A percentile compares a stretch with the other conserved stretches of the same genome.
phyloP scores from a whole-genome alignment of 2,888 invertebrate species.

The Xestia c-nigrum region DNA sequence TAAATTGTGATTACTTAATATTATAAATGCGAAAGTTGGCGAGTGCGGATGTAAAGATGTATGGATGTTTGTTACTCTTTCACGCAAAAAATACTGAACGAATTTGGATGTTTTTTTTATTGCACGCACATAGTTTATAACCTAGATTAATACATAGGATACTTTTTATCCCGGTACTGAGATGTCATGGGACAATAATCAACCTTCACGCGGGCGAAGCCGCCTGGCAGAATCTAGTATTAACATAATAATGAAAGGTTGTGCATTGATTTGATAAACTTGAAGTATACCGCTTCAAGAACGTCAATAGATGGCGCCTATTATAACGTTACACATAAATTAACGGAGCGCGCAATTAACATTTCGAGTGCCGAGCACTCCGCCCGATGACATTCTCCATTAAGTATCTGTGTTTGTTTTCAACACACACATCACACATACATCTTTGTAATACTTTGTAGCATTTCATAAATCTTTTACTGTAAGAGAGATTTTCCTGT shows the following conservation, averaged over 20 bases:
- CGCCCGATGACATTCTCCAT: conserved; percentile 42
- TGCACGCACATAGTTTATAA: too few species aligned
- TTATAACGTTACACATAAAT: conserved; percentile 47
- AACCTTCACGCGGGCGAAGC: too few species aligned
- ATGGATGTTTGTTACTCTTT: too few species aligned
- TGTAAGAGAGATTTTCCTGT: conserved; percentile 56
- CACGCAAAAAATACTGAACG: too few species aligned
- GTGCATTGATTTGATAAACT: conserved; percentile 3
- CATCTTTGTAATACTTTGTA: conserved; percentile 36
- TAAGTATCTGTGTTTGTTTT: conserved; percentile 42
- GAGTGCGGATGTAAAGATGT: too few species aligned
- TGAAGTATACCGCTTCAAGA: conserved; percentile 9
- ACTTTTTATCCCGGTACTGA: too few species aligned
- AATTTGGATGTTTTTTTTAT: too few species aligned
- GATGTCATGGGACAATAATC: too few species aligned
- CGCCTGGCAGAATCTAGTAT: not conserved
- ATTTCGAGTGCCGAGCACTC: conserved; percentile 51
- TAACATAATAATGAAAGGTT: not conserved
- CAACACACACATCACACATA: conserved; percentile 27
- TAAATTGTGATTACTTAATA: not conserved
- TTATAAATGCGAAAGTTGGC: too few species aligned
- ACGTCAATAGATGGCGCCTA: conserved; percentile 42
- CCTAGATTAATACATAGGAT: too few species aligned
- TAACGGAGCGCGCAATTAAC: conserved; percentile 53
- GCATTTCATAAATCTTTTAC: conserved; percentile 58